Evolutionary conservation across 1,140 invertebrate genomes (phyloP).

Genomic region (Drosophila dunni): DNA sequence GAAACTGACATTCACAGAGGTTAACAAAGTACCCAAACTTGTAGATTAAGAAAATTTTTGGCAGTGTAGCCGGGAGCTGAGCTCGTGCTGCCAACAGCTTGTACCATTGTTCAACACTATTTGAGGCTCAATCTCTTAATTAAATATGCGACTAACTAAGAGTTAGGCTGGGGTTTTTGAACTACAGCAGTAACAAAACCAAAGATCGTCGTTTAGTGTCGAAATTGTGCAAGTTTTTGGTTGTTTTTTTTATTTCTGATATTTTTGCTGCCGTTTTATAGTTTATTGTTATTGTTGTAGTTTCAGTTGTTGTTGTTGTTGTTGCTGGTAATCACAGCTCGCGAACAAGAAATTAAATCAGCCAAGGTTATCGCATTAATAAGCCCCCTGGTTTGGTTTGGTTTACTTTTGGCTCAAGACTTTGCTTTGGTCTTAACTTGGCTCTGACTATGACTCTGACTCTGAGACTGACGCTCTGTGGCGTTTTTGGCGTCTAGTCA

Average conservation of each 20-base stretch:
- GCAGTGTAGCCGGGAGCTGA: conserved; percentile 51
- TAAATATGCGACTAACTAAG: conserved; percentile 80
- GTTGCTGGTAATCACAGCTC: conserved; percentile 69
- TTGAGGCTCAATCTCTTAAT: conserved; percentile 82
- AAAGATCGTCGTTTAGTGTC: conserved; percentile 78
- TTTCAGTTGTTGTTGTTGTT: conserved; percentile 30
- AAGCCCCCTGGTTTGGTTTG: conserved; percentile 69
- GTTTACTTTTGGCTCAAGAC: neutral
- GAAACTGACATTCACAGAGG: neutral
- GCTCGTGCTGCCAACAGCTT: conserved; percentile 68
- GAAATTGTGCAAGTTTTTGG: conserved; percentile 82
- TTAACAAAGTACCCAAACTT: neutral
- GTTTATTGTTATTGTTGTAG: conserved; percentile 36
- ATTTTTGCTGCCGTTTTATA: conserved; percentile 41
- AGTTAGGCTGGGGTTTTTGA: conserved; percentile 35
- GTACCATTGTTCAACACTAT: conserved; percentile 79
- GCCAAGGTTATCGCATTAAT: conserved; percentile 83
- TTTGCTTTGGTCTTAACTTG: neutral
- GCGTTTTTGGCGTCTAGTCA: conserved; percentile 59
- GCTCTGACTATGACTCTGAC: conserved; percentile 20
- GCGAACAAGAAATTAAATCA: conserved; percentile 79
- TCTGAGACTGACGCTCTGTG: conserved; percentile 16
- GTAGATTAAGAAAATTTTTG: conserved; percentile 20
- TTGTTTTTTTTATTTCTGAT: conserved; percentile 62
- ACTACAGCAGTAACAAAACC: conserved; percentile 23